Evolutionary conservation across 2,797 vertebrate species (phyloP), one percentile per base, ranked within the genome.

Genomic region (Sylvia borin): DNA sequence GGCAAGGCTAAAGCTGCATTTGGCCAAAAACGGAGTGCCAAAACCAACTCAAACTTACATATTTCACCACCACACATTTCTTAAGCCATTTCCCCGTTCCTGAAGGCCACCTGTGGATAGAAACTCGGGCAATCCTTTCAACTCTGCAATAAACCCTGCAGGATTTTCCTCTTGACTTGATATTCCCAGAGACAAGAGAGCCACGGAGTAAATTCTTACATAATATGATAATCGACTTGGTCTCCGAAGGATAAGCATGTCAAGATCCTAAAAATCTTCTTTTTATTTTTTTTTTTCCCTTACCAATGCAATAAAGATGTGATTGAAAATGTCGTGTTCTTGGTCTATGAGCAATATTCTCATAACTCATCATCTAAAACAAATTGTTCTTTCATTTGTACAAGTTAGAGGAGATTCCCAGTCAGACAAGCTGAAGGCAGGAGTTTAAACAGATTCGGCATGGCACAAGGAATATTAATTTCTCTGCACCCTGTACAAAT

Each of bases 311-410:
- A 94, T 82, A 70, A 96, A 94, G 95, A 96, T 38, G 67, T 93
- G 95, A 97, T 94, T 94, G 95, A 92, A 96, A 95, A 92, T 73
- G 89, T 93, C 61, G 4, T 81, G 89, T 92, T 96, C 95, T 51
- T 74, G 78, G 88, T 80, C 31, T 51, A 43, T 26, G 79, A 96
- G 93, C 93, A 91, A 93, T 90, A 94, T 79, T 80, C 93, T 92
- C 78, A 47, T 95, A 96, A 95, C 72, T 94, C 91, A 89, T 92
- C 78, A 90, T 87, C 88, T 95, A 81, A 96, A 96, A 97, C 95
- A 95, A 97, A 97, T 96, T 93, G 93, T 92, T 88, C 91, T 83
- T 91, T 93, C 95, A 85, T 96, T 97, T 96, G 92, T 90, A 95
- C 81, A 78, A 93, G 92, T 96, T 97, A 75, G 85, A 95, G 92